phyloP scores from a whole-genome alignment of 2,888 invertebrate species.

The Tenthredo mesomela region DNA sequence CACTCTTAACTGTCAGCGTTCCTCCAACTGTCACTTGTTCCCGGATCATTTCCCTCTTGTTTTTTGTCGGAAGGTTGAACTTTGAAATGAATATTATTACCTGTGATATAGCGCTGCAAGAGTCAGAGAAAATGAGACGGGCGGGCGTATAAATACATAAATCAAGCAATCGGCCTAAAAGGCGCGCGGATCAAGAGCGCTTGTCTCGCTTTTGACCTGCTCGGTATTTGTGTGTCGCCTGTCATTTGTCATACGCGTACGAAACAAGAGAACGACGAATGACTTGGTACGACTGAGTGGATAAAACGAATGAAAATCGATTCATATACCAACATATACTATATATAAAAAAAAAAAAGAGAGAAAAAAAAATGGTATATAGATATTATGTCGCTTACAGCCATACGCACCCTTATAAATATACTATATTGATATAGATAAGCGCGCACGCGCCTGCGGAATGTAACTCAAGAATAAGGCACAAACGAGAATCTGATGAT shows the following conservation, averaged over 20 bases:
- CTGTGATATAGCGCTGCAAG: slow-evolving; percentile 56
- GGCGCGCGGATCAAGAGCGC: slow-evolving; percentile 60
- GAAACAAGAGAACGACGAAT: slow-evolving; percentile 33
- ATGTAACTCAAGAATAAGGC: slow-evolving; percentile 25
- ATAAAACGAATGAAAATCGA: slow-evolving; percentile 47
- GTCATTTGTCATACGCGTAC: slow-evolving; percentile 67
- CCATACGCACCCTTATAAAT: neutral
- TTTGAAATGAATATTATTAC: slow-evolving; percentile 61
- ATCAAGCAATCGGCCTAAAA: slow-evolving; percentile 75
- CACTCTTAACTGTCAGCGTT: slow-evolving; percentile 47
- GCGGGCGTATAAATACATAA: slow-evolving; percentile 72
- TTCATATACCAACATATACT: neutral
- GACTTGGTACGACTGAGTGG: slow-evolving; percentile 30
- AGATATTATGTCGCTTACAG: neutral
- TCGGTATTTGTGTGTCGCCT: slow-evolving; percentile 67
- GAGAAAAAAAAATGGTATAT: neutral
- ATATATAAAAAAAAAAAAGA: neutral
- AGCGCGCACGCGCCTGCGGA: neutral
- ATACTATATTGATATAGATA: neutral
- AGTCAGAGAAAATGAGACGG: slow-evolving; percentile 57
- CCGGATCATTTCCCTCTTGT: slow-evolving; percentile 9
- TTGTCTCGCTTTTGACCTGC: slow-evolving; percentile 66
- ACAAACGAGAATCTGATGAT: slow-evolving; percentile 49
- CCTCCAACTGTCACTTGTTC: slow-evolving; percentile 44
- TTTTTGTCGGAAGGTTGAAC: slow-evolving; percentile 40